Conservation (phyloP, 2,797 vertebrate genomes). For the Scomberomorus guttatus region DNA sequence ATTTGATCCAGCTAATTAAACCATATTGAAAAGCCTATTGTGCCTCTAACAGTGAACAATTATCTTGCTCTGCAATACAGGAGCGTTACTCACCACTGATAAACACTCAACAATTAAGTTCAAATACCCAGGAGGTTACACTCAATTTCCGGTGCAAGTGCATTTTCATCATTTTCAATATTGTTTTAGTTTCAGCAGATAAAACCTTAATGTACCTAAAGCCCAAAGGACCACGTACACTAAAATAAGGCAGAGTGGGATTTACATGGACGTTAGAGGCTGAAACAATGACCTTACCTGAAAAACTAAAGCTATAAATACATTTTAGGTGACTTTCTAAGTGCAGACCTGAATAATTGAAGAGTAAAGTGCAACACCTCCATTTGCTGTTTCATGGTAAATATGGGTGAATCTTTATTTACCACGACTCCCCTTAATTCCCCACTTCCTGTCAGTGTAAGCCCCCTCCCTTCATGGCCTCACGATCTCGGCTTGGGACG, state of each 20-base stretch:
- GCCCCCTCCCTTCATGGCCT: slow-evolving; percentile 20
- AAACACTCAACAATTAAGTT: slow-evolving; percentile 66
- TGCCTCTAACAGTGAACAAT: slow-evolving; percentile 62
- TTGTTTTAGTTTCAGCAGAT: slow-evolving; percentile 61
- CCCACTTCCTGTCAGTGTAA: slow-evolving; percentile 70
- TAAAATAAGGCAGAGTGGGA: slow-evolving; percentile 27
- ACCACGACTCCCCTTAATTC: slow-evolving; percentile 59
- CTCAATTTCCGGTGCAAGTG: slow-evolving; percentile 53
- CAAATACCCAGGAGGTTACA: slow-evolving; percentile 58
- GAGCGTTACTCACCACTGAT: slow-evolving; percentile 53
- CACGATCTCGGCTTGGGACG: slow-evolving; percentile 57
- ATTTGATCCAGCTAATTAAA: slow-evolving; percentile 80
- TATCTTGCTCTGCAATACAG: slow-evolving; percentile 49
- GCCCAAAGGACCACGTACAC: slow-evolving; percentile 22
- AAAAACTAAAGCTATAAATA: slow-evolving; percentile 52
- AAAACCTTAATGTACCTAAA: slow-evolving; percentile 54
- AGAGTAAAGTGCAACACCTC: slow-evolving; percentile 55
- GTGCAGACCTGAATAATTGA: slow-evolving; percentile 77
- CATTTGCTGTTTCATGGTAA: slow-evolving; percentile 78
- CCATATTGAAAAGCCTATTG: slow-evolving; percentile 70
- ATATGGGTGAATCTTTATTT: slow-evolving; percentile 75
- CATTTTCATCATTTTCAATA: slow-evolving; percentile 49
- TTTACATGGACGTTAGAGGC: slow-evolving; percentile 27
- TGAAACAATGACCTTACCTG: slow-evolving; percentile 40
- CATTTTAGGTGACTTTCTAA: slow-evolving; percentile 41